Base-by-base conservation (phyloP, 2,113 vertebrate genomes). In the Microcebus murinus region DNA sequence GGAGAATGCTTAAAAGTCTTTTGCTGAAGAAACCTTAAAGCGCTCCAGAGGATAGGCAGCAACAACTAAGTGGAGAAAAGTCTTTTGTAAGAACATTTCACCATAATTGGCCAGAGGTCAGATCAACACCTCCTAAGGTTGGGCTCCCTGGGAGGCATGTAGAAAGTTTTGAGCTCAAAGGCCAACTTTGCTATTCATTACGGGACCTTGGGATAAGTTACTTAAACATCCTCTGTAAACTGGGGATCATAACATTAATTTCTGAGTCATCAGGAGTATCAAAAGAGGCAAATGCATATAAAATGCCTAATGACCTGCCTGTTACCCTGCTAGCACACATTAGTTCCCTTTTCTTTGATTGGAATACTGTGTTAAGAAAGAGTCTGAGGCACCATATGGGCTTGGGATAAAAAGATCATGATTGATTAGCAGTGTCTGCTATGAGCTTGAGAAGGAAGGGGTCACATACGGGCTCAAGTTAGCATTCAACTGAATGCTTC, bases 1-100 rank as follows among this genome's bases (percentile, higher is more conserved):
- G 76, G 48, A 96, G 65, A 80, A 81, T 76, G 25, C n/a, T n/a
- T 96, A 94, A 39, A 63, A 85, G 36, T 73, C 67, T 87, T 92
- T 77, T 73, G n/a, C n/a, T 71, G 42, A 34, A 71, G 87, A 73
- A 94, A 96, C 9, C 6, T 15, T 42, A 67, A 93, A 95, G 50
- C 36, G 50, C 0, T 68, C 45, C 59, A 77, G n/a, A 96, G 95
- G 21, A 94, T 36, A 11, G 29, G 71, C 45, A 91, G 11, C 34
- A 81, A 68, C 73, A 87, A 91, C 74, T 79, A 87, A 88, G 52
- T 79, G 82, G 50, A 85, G 34, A 79, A 42, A 79, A 87, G 36
- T 65, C 63, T 70, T 84, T 74, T 92, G 21, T 57, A 83, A 39
- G 36, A 87, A 80, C 48, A 42, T 67, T 50, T 86, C 57, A 85